Base-by-base conservation (phyloP, 2,888 invertebrate species). In the Ischnus inquisitorius region DNA sequence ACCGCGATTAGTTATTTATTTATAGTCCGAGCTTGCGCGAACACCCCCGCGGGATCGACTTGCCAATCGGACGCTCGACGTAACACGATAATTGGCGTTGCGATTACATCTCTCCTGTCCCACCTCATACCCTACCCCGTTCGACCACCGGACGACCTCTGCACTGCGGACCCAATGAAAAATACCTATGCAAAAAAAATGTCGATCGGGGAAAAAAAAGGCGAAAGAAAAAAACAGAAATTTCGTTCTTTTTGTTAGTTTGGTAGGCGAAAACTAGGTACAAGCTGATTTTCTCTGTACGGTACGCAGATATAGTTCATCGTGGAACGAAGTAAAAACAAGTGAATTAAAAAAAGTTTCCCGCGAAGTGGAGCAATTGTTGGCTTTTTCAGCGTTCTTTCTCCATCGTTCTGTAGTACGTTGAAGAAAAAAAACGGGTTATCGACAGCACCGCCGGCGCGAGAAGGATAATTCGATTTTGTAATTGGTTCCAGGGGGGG, bases 31-130 rank as follows among this genome's bases (percentile, higher is more conserved):
- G 16, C 8, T 8, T 68, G 68, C 16, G 48, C 68, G 68, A 68
- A 68, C 68, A 48, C 68, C 57, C 72, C 57, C 51, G 41, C 39
- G 41, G 67, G 69, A 75, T 75, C 62, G 68, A 75, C 43, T 60
- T 77, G 82, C 76, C 82, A 82, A 82, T 82, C 77, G 82, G 57
- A 77, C 82, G 82, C 82, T 77, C 77, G 57, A 72, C 77, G 72
- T 82, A 72, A 82, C 77, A 67, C 82, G 82, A 67, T 82, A 77
- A 82, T 82, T 82, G 71, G 76, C 82, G 71, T 77, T 65, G 41
- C 34, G 71, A 77, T 82, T 82, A 76, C 81, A 67, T 57, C 28
- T 57, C 19, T 22, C 60, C 39, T 39, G 62, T 39, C 12, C 16
- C 22, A 65, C 54, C 46, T 14, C 43, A 19, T 46, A 64, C 46